These are phyloP conservation scores for Paracanthobrama guichenoti DNA, from an alignment of 2,113 vertebrate species.

Conservation along the genomic window DNA sequence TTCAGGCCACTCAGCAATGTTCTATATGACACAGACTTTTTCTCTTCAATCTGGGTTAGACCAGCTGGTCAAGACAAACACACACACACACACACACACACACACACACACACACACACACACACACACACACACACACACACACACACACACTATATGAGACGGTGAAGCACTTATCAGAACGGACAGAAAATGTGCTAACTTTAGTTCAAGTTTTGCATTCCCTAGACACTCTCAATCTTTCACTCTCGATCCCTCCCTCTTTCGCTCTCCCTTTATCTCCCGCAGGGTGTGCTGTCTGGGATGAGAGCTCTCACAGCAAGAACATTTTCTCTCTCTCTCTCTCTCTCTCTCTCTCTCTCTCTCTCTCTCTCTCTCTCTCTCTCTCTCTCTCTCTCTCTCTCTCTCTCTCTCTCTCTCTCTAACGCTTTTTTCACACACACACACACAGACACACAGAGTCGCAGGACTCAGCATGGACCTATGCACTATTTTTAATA, in stretches of 20 bases:
- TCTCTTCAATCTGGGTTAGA: slow-evolving; percentile 48
- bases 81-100: slow-evolving; percentile 38
- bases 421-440: too few species aligned
- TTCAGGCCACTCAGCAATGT: slow-evolving; percentile 52
- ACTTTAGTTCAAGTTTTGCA: slow-evolving; percentile 33
- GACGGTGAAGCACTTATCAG: slow-evolving; percentile 42
- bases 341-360: not conserved
- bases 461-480: slow-evolving; percentile 48
- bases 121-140: slow-evolving; percentile 38
- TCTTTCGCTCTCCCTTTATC: not conserved
- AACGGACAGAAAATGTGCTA: slow-evolving; percentile 42
- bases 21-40: slow-evolving; percentile 28
- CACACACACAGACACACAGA: slow-evolving; percentile 36
- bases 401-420: too few species aligned
- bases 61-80: slow-evolving; percentile 36
- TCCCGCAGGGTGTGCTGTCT: slow-evolving; percentile 44
- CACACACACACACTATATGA: not conserved
- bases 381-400: not conserved
- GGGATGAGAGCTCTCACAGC: slow-evolving; percentile 58
- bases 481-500: slow-evolving; percentile 48
- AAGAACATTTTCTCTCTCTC: slow-evolving; percentile 57
- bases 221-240: slow-evolving; percentile 21
- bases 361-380: not conserved
- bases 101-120: slow-evolving; percentile 34
- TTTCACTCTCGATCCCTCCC: not conserved